These are phyloP conservation scores for Heterodera carotae DNA, from an alignment of 1,140 invertebrate species.

Conservation along the genomic window DNA sequence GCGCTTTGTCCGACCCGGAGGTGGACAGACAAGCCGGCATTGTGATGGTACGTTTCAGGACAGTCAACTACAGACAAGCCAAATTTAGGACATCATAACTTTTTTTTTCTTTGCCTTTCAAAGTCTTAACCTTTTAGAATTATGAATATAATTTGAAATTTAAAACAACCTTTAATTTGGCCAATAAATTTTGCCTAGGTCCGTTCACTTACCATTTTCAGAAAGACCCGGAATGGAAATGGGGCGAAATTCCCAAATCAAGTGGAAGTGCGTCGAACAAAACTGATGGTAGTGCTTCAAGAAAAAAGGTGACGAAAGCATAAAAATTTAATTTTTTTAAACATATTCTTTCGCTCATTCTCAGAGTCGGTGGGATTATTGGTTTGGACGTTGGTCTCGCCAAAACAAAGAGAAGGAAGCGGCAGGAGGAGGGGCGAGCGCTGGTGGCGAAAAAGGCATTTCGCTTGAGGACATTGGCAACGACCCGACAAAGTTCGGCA, in stretches of 20 bases:
- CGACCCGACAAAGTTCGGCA: slow-evolving; percentile 56
- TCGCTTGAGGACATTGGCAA: slow-evolving; percentile 83
- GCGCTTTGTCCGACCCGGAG: slow-evolving; percentile 62
- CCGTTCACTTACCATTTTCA: too few relatives aligned
- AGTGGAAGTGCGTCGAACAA: slow-evolving; percentile 42
- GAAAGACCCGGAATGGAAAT: slow-evolving; percentile 77
- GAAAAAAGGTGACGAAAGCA: slow-evolving; percentile 27
- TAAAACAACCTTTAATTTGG: too few relatives aligned
- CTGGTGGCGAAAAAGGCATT: slow-evolving; percentile 71
- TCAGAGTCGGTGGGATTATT: slow-evolving; percentile 31
- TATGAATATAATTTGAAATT: too few relatives aligned
- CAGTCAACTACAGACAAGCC: too few relatives aligned
- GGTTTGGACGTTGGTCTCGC: slow-evolving; percentile 29
- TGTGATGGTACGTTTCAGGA: too few relatives aligned
- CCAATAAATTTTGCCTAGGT: too few relatives aligned
- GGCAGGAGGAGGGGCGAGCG: neutral
- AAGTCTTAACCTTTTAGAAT: too few relatives aligned
- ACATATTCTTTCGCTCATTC: neutral
- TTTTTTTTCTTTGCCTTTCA: too few relatives aligned
- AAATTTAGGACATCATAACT: too few relatives aligned
- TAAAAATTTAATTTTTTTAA: neutral
- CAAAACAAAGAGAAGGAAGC: slow-evolving; percentile 19
- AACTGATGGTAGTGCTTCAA: slow-evolving; percentile 11
- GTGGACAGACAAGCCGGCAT: slow-evolving; percentile 49
- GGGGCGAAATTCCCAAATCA: slow-evolving; percentile 84